Base-by-base conservation (phyloP, 2,888 invertebrate species). In the Nephrocerus scutellatus region DNA sequence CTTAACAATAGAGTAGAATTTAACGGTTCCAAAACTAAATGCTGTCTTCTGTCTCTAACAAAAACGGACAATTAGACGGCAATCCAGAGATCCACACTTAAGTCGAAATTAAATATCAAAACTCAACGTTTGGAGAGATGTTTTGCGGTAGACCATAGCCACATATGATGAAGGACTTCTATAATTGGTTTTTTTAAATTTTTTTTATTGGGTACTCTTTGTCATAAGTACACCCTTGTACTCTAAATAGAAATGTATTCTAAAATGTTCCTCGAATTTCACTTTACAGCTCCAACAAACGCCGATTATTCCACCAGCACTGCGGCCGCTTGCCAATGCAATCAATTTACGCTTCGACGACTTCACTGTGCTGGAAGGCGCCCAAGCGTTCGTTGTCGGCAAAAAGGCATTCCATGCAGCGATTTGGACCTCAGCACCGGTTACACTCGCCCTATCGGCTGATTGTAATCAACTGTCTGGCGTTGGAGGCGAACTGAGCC, bases 401-500 rank as follows among this genome's bases (percentile, higher is more conserved):
- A 76, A 77, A 52, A 72, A 84, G 33, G 75, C 80, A 48, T 87
- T 87, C 71, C 80, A 81, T 62, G 77, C 84, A 14, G 87, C 85
- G 0, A 66, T 79, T 3, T 87, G 86, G 86, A 75, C 73, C 41
- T 73, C 74, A 18, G 77, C 77, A 3, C 77, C 80, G 36, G 81
- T 84, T 1, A 82, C 82, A 1, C 58, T 81, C 51, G 79, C 80
- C 59, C 69, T 81, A 31, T 74, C 76, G 34, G 75, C 76, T 41
- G 79, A 79, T 50, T 67, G 66, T 38, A 69, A 69, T 54, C 76
- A 79, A 49, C 71, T 77, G 66, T 74, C 74, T 0, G 65, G 68
- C 9, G 60, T 66, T 5, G 63, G 66, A 9, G 66, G 68, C 2
- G 68, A 68, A 21, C 48, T 68, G 3, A 77, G 74, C 12, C 78